Evolutionary conservation across 2,797 vertebrate species (phyloP).

Genomic region (Gobio occitaniae): DNA sequence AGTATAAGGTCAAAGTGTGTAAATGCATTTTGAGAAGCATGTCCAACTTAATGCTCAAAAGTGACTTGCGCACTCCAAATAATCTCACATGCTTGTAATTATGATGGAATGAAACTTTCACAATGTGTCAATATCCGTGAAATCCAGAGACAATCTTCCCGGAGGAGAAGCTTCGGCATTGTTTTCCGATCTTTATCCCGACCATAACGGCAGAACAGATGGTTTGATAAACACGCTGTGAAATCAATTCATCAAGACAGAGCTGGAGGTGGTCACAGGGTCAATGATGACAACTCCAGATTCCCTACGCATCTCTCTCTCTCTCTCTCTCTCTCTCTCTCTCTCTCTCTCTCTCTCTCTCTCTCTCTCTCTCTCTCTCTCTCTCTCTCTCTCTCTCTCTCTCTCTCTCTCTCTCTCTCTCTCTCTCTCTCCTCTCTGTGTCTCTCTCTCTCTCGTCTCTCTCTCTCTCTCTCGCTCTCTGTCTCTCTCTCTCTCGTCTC

Average conservation of each 20-base stretch:
- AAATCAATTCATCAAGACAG: constrained; percentile 25
- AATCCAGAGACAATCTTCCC: neutral
- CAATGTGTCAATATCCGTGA: constrained; percentile 6
- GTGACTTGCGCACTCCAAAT: neutral
- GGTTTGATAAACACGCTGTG: constrained; percentile 41
- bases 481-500: too few relatives aligned
- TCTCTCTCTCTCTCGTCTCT: too few relatives aligned
- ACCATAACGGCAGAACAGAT: constrained; percentile 15
- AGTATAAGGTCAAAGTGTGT: too few relatives aligned
- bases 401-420: too few relatives aligned
- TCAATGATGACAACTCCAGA: constrained; percentile 37
- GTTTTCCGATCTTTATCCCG: neutral
- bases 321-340: neutral
- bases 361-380: too few relatives aligned
- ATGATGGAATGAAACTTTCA: constrained; percentile 4
- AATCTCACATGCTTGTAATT: constrained; percentile 32
- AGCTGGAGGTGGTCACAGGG: constrained; percentile 23
- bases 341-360: too few relatives aligned
- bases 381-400: too few relatives aligned
- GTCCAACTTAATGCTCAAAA: too few relatives aligned
- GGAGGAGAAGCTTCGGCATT: neutral
- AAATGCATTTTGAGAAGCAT: too few relatives aligned
- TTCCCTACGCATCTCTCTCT: constrained; percentile 2
- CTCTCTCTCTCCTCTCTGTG: neutral
- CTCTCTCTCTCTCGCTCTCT: too few relatives aligned